Conservation (phyloP, 2,888 invertebrate species). For the Agrochola circellaris region DNA sequence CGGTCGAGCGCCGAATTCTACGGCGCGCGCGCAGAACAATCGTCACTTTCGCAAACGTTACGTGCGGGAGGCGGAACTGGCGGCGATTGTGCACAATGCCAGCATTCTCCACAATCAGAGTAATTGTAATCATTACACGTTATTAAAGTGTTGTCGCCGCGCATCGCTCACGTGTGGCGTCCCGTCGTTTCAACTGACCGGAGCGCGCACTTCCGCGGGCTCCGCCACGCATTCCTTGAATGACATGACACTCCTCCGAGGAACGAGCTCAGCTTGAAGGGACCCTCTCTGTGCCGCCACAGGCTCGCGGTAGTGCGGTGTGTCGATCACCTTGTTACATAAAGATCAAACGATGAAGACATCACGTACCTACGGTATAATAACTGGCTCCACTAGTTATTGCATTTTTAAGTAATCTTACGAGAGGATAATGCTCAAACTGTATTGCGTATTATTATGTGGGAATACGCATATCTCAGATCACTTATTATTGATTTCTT, state of each 20-base stretch:
- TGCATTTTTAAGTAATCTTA: slow-evolving; percentile 27
- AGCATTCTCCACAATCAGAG: slow-evolving; percentile 42
- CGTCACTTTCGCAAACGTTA: slow-evolving; percentile 64
- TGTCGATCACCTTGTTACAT: neutral
- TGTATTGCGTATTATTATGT: slow-evolving; percentile 14
- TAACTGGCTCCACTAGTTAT: slow-evolving; percentile 27
- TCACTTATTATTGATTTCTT: neutral
- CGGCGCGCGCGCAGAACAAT: slow-evolving; percentile 49
- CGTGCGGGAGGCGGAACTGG: slow-evolving; percentile 57
- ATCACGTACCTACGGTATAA: slow-evolving; percentile 16
- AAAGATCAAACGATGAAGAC: slow-evolving; percentile 27
- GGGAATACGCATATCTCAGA: slow-evolving; percentile 2
- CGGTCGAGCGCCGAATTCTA: slow-evolving; percentile 65
- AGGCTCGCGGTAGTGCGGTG: neutral
- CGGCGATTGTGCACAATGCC: slow-evolving; percentile 47
- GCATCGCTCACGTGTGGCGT: neutral
- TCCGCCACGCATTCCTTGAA: slow-evolving; percentile 5
- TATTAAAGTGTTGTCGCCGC: slow-evolving; percentile 12
- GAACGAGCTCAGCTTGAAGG: neutral
- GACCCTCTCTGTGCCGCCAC: neutral
- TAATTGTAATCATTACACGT: slow-evolving; percentile 50
- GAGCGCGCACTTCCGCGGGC: neutral
- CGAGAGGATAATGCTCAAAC: slow-evolving; percentile 14
- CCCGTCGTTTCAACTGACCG: no score
- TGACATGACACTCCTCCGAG: neutral